These are phyloP conservation scores for Epizoanthus scotinus DNA, from an alignment of 92 coral and sea anemone genomes.

Conservation along the genomic window DNA sequence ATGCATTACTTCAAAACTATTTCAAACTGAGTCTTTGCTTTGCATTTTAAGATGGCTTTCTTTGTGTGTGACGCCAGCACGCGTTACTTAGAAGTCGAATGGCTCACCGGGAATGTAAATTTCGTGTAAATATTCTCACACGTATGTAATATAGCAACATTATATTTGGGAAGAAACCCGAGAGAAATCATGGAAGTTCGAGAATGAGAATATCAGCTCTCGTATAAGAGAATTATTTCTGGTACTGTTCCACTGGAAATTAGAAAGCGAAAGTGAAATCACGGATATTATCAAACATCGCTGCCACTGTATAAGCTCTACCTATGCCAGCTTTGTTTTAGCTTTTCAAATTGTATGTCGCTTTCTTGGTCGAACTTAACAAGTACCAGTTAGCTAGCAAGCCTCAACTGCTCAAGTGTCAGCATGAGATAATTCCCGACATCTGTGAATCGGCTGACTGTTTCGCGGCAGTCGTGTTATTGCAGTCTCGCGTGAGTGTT, in stretches of 20 bases:
- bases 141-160: background rate
- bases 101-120: background rate
- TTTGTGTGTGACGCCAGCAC: background rate
- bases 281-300: too few relatives aligned
- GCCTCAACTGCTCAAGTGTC: too few relatives aligned
- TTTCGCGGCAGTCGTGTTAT: background rate
- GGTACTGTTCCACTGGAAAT: too few relatives aligned
- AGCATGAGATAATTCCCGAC: background rate
- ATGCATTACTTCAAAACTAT: background rate
- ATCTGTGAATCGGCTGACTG: constrained; percentile 26
- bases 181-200: background rate
- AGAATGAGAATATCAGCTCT: background rate
- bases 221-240: background rate
- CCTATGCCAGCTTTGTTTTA: too few relatives aligned
- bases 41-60: background rate
- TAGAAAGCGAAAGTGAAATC: too few relatives aligned
- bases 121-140: background rate
- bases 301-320: too few relatives aligned
- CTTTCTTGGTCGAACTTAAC: too few relatives aligned
- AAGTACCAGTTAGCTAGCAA: too few relatives aligned
- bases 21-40: background rate
- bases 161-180: background rate
- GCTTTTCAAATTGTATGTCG: too few relatives aligned
- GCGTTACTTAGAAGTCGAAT: background rate
- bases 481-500: constrained; percentile 37